Percentiles rank a stretch among this genome's conserved stretches.
Conservation (phyloP, 2,113 vertebrate species). For the Epinephelus fuscoguttatus region DNA sequence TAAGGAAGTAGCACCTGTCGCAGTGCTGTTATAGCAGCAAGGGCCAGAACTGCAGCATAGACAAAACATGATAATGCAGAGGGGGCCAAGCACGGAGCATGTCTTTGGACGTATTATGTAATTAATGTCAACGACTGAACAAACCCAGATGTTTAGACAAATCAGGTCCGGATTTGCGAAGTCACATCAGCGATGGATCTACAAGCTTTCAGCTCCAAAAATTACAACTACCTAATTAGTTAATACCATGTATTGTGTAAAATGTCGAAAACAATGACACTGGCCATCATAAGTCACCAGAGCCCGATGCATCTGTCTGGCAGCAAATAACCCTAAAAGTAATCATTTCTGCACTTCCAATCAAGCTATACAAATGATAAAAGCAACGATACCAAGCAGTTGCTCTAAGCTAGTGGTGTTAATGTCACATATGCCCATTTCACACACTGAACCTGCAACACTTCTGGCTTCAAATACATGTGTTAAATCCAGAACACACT, state of each 20-base stretch:
- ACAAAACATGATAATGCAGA: conserved; percentile 12
- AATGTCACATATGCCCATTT: background rate
- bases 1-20: background rate
- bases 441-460: conserved; percentile 2
- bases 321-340: background rate
- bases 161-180: background rate
- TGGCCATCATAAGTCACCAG: too few species aligned
- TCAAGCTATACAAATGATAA: background rate
- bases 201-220: background rate
- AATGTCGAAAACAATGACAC: too few species aligned
- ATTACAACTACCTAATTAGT: background rate
- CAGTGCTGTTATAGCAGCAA: conserved; percentile 6
- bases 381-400: background rate
- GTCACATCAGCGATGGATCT: background rate
- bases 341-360: background rate
- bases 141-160: background rate
- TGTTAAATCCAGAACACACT: conserved; percentile 7
- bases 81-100: background rate
- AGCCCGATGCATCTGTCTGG: background rate
- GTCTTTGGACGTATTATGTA: conserved; percentile 10
- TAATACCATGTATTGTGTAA: background rate
- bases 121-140: background rate
- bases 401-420: background rate
- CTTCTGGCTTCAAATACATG: background rate
- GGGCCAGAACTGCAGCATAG: conserved; percentile 32